Base-by-base conservation (phyloP, 2,113 vertebrate genomes). In the Coregonus clupeaformis region DNA sequence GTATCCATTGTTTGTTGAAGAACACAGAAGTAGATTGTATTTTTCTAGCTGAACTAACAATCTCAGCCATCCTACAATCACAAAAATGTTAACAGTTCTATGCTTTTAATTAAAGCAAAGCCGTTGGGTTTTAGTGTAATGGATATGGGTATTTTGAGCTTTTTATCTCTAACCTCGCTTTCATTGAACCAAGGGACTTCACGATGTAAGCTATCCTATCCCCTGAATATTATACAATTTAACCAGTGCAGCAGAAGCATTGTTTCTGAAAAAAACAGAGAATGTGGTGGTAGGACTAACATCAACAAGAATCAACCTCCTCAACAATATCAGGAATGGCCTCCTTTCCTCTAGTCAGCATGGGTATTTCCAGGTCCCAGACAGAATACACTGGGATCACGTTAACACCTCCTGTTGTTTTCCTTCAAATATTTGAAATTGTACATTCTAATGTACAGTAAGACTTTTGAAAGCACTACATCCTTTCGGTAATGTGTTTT, bases 311-410 rank as follows among this genome's bases (percentile, higher is more conserved):
- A 71, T 77, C 24, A 60, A 6, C 59, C 62, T 67, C 45, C 72
- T 80, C 68, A 78, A 45, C 77, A 72, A 5, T 74, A 75, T 79
- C 16, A 71, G 12, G 5, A 32, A 27, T 36, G 18, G 77, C 45
- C 73, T 30, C 75, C 52, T 85, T 86, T 84, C 76, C 77, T 85
- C 62, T 57, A 52, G 79, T 89, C 86, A 84, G 82, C 78, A 77
- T 71, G 45, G 68, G 69, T 18, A 60, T 1, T 49, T 57, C 14
- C 12, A 77, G 67, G 76, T 80, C 79, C 81, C 84, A 76, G 66
- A 84, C 84, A 77, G 70, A 84, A 85, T 74, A 45, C 62, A 22
- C n/a, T 57, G 27, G 80, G 71, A 78, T 83, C 68, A 59, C 63
- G 71, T 83, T 12, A 59, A 84, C n/a, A 66, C 30, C 71, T 80